These are phyloP conservation scores for Himalopsyche japonica DNA, from an alignment of 2,888 invertebrate species.

Conservation along the genomic window DNA sequence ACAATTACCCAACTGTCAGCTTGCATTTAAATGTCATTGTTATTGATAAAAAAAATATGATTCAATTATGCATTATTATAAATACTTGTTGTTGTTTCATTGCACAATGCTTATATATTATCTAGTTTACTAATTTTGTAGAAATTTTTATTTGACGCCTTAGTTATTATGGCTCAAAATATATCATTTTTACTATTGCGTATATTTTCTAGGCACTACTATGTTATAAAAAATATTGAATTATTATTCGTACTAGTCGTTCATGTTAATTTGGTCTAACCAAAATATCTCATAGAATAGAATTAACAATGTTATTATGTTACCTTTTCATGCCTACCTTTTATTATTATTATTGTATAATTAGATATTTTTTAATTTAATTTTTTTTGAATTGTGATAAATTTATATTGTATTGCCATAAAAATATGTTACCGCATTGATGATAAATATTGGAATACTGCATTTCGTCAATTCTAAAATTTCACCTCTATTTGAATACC, in stretches of 20 bases:
- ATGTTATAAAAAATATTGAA: neutral
- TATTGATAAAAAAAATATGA: neutral
- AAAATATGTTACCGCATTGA: neutral
- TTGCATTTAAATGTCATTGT: neutral
- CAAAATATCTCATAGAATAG: neutral
- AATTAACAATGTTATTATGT: neutral
- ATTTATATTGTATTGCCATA: neutral
- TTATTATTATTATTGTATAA: neutral
- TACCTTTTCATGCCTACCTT: neutral
- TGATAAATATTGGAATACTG: neutral
- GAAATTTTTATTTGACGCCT: too few species aligned
- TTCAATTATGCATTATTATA: too few species aligned
- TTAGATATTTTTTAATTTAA: neutral
- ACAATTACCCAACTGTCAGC: neutral
- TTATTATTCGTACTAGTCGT: neutral
- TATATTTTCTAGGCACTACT: neutral
- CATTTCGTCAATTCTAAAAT: neutral
- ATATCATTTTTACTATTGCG: neutral
- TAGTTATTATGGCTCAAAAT: too few species aligned
- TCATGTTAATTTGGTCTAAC: neutral
- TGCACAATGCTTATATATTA: too few species aligned
- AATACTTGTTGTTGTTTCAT: too few species aligned
- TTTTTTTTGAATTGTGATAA: neutral
- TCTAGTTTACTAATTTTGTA: too few species aligned
- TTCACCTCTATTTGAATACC: too few species aligned